phyloP scores from a whole-genome alignment of 2,888 invertebrate species.

The Aspidiotus rigidus region DNA sequence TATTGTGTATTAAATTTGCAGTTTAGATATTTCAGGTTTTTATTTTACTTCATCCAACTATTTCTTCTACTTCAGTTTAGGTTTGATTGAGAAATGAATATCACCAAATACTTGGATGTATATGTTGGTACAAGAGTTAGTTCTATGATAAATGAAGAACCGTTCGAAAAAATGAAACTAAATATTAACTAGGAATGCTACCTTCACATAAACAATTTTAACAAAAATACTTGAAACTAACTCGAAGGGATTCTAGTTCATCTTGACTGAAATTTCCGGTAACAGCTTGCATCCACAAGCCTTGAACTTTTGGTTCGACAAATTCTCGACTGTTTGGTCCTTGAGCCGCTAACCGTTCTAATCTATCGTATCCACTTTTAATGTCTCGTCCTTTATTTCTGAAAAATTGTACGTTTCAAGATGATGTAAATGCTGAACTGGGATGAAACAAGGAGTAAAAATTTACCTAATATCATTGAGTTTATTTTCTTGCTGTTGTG shows the following conservation, averaged over 20 bases:
- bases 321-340: slow-evolving; percentile 78
- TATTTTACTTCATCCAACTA: no score
- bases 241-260: slow-evolving; percentile 74
- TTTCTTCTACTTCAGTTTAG: no score
- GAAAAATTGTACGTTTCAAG: slow-evolving; percentile 13
- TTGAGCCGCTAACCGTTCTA: slow-evolving; percentile 63
- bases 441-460: neutral
- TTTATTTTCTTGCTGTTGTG: slow-evolving; percentile 9
- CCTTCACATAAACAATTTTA: no score
- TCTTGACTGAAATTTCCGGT: slow-evolving; percentile 69
- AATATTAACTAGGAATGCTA: no score
- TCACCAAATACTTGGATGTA: no score
- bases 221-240: slow-evolving; percentile 43
- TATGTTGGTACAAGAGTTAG: no score
- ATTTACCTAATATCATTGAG: slow-evolving; percentile 17
- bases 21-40: no score
- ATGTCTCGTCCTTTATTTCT: slow-evolving; percentile 66
- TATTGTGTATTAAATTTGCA: no score
- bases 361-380: slow-evolving; percentile 66
- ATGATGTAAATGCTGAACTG: neutral
- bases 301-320: slow-evolving; percentile 81
- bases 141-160: no score
- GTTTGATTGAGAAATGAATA: no score
- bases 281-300: slow-evolving; percentile 73
- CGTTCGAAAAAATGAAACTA: no score